A percentile compares a stretch with the other conserved stretches of the same genome.
Conservation (phyloP, 1,140 invertebrate genomes). For the Drosophila arizonae region DNA sequence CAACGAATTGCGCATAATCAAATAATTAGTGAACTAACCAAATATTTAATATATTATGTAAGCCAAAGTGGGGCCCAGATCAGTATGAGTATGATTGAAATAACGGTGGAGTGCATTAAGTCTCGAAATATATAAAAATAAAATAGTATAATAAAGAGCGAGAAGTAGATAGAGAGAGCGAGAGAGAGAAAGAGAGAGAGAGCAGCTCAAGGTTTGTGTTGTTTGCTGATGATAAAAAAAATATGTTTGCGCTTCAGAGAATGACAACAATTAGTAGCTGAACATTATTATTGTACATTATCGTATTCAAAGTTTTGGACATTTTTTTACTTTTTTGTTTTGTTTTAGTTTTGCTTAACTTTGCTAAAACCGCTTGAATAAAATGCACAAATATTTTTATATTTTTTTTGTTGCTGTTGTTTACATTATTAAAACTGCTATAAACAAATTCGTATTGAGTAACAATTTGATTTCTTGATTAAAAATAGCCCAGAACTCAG, state of each 20-base stretch:
- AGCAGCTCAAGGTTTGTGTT: conserved; percentile 27
- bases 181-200: conserved; percentile 4
- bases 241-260: conserved; percentile 41
- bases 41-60: neutral
- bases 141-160: conserved; percentile 6
- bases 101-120: neutral
- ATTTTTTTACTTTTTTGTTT: conserved; percentile 82
- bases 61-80: neutral
- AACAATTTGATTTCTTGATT: conserved; percentile 40
- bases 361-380: conserved; percentile 25
- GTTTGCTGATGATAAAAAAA: conserved; percentile 44
- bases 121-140: conserved; percentile 1
- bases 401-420: conserved; percentile 15
- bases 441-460: conserved; percentile 30
- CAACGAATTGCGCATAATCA: conserved; percentile 35
- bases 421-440: conserved; percentile 33
- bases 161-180: conserved; percentile 8
- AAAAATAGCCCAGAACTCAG: conserved; percentile 83
- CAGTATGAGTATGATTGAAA: conserved; percentile 11
- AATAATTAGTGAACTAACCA: conserved; percentile 31
- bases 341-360: conserved; percentile 37
- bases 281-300: conserved; percentile 62
- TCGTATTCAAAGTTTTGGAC: conserved; percentile 83
- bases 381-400: conserved; percentile 8
- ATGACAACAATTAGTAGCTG: conserved; percentile 57